Evolutionary conservation across 2,797 vertebrate species (phyloP).

Genomic region (Lepilemur ruficaudatus): DNA sequence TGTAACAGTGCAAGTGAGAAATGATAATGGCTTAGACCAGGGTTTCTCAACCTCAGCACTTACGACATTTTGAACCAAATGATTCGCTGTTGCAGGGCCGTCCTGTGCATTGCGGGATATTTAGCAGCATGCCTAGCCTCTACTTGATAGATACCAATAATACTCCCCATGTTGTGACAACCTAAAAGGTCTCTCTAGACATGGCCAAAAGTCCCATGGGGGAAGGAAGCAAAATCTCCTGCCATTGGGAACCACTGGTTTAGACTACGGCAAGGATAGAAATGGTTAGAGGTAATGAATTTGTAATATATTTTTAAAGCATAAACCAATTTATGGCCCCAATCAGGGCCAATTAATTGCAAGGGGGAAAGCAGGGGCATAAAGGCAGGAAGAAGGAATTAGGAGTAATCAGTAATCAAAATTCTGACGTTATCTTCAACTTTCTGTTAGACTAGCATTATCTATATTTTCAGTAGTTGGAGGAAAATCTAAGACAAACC

Average conservation of each 20-base stretch:
- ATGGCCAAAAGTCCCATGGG: neutral
- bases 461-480: neutral
- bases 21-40: neutral
- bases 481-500: conserved; percentile 27
- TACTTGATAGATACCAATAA: neutral
- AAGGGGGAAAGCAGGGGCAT: neutral
- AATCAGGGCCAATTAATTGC: neutral
- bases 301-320: neutral
- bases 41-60: neutral
- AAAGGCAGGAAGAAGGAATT: neutral
- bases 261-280: neutral
- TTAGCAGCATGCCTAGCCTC: neutral
- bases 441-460: neutral
- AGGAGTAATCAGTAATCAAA: conserved; percentile 7
- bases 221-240: neutral
- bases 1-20: neutral
- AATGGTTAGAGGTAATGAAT: neutral
- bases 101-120: neutral
- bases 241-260: neutral
- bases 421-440: neutral
- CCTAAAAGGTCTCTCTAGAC: neutral
- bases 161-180: neutral
- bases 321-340: too few species aligned
- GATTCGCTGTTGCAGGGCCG: neutral
- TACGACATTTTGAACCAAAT: neutral